These are phyloP conservation scores for Numenius arquata DNA, from an alignment of 2,113 vertebrate genomes.

Conservation along the genomic window DNA sequence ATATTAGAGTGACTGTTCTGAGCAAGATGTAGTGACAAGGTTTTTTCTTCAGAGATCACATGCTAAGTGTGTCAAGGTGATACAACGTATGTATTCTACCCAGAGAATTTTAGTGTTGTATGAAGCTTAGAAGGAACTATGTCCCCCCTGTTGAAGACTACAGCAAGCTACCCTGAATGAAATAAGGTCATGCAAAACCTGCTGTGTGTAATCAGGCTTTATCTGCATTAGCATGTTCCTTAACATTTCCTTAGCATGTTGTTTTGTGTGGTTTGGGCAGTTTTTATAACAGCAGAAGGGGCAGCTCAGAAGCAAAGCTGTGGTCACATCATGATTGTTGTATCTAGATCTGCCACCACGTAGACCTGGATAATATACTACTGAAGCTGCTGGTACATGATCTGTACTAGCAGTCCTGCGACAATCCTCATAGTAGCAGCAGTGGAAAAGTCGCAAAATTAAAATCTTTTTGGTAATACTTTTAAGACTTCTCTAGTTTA, in stretches of 20 bases:
- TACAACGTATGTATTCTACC: not conserved
- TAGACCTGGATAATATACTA: not conserved
- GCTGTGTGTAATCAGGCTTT: not conserved
- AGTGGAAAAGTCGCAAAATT: not conserved
- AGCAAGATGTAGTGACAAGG: not conserved
- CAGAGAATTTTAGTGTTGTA: not conserved
- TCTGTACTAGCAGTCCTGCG: not conserved
- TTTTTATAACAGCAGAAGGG: not conserved
- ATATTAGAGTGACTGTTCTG: not conserved
- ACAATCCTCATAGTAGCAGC: not conserved
- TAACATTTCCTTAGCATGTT: not conserved
- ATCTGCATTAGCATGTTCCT: not conserved
- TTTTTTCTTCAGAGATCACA: not conserved
- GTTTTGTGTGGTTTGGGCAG: not conserved
- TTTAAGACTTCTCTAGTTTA: not conserved
- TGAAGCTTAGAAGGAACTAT: not conserved
- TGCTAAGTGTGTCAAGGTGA: not conserved
- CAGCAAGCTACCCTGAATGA: not conserved
- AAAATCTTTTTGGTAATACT: not conserved
- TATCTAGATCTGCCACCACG: not conserved
- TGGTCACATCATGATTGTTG: not conserved
- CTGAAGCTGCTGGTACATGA: not conserved
- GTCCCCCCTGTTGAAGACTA: not conserved
- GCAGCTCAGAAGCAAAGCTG: not conserved
- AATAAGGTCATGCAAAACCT: not conserved